Conservation (phyloP, 2,113 vertebrate genomes). For the Dasyornis broadbenti region DNA sequence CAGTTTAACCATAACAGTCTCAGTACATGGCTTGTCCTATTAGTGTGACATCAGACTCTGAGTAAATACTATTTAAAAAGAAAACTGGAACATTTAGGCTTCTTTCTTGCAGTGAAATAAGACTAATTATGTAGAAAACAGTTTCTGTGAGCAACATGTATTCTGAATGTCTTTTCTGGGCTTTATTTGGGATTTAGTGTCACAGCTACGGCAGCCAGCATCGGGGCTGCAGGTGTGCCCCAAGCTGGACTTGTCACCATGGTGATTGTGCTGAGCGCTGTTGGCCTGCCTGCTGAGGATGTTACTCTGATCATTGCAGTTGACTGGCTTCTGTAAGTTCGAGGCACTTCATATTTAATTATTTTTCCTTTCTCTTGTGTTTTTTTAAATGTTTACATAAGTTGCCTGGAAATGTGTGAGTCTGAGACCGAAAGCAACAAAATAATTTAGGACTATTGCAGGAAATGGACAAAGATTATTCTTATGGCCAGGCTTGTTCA, state of each 20-base stretch:
- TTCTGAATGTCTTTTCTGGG: conserved; percentile 20
- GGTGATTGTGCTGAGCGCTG: conserved; percentile 95
- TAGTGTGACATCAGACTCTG: not conserved
- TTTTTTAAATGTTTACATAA: not conserved
- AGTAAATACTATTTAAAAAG: not conserved
- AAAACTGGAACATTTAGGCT: not conserved
- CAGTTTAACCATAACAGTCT: not conserved
- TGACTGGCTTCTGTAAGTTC: conserved; percentile 97
- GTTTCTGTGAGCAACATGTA: not conserved
- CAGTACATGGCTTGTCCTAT: not conserved
- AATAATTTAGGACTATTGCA: not conserved
- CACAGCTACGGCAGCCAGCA: conserved; percentile 93
- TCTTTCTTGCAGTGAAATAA: not conserved
- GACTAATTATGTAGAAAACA: not conserved
- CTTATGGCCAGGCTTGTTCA: not conserved
- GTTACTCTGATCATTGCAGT: conserved; percentile 96
- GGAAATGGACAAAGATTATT: not conserved
- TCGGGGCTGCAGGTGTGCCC: conserved; percentile 94
- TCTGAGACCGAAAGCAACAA: not conserved
- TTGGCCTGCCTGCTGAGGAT: conserved; percentile 90
- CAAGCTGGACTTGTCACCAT: conserved; percentile 97
- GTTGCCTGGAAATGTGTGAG: not conserved
- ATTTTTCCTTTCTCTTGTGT: not conserved
- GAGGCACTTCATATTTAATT: not conserved
- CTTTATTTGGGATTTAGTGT: conserved; percentile 75